These are phyloP conservation scores for Dermolepida albohirtum DNA, from an alignment of 2,888 invertebrate species.

Conservation along the genomic window DNA sequence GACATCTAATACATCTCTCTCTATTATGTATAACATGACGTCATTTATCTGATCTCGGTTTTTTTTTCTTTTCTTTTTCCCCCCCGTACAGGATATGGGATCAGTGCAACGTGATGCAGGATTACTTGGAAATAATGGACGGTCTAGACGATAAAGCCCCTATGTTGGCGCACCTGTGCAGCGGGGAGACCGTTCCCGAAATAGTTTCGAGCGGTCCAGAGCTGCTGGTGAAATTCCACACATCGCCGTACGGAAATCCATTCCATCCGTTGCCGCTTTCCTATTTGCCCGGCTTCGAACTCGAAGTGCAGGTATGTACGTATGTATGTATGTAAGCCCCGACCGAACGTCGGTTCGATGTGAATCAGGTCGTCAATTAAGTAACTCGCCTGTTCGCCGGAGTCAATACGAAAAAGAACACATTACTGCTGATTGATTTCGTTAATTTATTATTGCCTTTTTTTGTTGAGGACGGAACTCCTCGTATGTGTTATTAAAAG, in stretches of 20 bases:
- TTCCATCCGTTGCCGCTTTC: constrained; percentile 83
- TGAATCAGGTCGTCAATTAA: no score
- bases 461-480: no score
- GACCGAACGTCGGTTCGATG: background rate
- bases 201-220: constrained; percentile 82
- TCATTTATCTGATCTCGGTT: background rate
- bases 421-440: no score
- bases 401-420: background rate
- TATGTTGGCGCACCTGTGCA: constrained; percentile 81
- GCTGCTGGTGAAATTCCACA: constrained; percentile 84
- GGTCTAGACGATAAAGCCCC: constrained; percentile 79
- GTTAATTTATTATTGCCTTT: no score
- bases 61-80: background rate
- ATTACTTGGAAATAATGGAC: constrained; percentile 85
- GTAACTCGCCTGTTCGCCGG: no score
- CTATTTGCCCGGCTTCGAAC: constrained; percentile 83
- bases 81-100: constrained; percentile 75
- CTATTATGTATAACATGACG: background rate
- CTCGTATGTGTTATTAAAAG: no score
- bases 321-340: constrained; percentile 1
- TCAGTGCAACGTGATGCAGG: constrained; percentile 84
- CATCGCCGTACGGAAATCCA: constrained; percentile 84
- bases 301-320: constrained; percentile 82
- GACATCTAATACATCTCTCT: background rate
- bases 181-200: constrained; percentile 84